These are phyloP conservation scores for Paratrypauchen microcephalus DNA, from an alignment of 2,797 vertebrate species.

Conservation along the genomic window DNA sequence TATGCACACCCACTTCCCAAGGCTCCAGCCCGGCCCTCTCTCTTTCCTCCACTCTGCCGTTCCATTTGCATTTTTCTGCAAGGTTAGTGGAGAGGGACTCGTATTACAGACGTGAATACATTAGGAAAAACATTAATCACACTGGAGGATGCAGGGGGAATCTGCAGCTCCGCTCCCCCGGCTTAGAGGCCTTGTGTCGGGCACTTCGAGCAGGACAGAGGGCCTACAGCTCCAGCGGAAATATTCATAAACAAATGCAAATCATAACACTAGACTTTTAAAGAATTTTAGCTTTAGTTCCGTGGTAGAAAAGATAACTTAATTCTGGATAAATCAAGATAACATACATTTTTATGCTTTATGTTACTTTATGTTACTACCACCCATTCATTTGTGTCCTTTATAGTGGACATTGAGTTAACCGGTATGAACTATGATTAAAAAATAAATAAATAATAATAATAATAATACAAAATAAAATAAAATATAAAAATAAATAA, in stretches of 20 bases:
- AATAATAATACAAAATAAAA: too few species aligned
- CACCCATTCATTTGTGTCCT: too few species aligned
- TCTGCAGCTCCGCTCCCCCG: constrained; percentile 70
- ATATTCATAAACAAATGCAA: background rate
- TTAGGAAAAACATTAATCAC: constrained; percentile 82
- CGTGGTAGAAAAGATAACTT: background rate
- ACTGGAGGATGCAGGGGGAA: constrained; percentile 65
- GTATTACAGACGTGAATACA: constrained; percentile 75
- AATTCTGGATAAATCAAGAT: background rate
- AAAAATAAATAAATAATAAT: too few species aligned
- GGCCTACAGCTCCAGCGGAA: background rate
- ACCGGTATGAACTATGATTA: too few species aligned
- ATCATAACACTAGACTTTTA: background rate
- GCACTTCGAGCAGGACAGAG: constrained; percentile 28
- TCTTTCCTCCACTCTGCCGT: constrained; percentile 67
- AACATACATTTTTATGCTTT: background rate
- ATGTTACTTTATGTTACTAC: too few species aligned
- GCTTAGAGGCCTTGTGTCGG: constrained; percentile 52
- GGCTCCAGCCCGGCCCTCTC: constrained; percentile 68
- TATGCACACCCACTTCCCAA: constrained; percentile 78
- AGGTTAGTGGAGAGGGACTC: constrained; percentile 76
- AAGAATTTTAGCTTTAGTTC: background rate
- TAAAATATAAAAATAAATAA: too few species aligned
- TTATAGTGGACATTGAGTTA: too few species aligned
- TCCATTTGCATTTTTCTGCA: constrained; percentile 83